Evolutionary conservation across 2,888 invertebrate species (phyloP).

Genomic region (Agelastica alni): DNA sequence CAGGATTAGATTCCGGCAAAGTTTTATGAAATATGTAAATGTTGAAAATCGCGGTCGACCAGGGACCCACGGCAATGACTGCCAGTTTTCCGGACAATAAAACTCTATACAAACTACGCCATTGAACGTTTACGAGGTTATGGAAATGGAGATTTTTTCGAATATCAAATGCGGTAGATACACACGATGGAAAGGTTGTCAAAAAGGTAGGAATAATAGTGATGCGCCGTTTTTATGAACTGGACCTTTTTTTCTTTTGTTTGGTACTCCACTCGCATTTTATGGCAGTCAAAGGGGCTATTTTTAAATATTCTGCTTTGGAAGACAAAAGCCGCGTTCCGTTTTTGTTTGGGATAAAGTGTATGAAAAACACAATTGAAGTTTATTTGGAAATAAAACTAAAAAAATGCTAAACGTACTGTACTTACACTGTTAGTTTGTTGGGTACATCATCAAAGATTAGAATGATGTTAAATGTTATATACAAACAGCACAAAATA

Average conservation of each 20-base stretch:
- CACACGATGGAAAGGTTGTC: slow-evolving; percentile 2
- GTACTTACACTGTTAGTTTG: too few species aligned
- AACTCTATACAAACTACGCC: slow-evolving; percentile 52
- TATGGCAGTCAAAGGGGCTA: slow-evolving; percentile 13
- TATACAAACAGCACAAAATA: too few species aligned
- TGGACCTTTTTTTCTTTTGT: slow-evolving; percentile 12
- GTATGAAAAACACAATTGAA: too few species aligned
- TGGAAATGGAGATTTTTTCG: slow-evolving; percentile 45
- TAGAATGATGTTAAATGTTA: too few species aligned
- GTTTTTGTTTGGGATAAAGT: too few species aligned
- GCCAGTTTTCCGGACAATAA: slow-evolving; percentile 54
- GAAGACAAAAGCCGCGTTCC: not conserved
- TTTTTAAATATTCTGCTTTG: slow-evolving; percentile 11
- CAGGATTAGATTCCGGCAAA: slow-evolving; percentile 47
- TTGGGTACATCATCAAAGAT: too few species aligned
- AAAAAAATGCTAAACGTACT: too few species aligned
- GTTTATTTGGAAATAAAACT: too few species aligned
- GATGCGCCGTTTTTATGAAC: slow-evolving; percentile 18
- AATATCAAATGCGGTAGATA: slow-evolving; percentile 17
- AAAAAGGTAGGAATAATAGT: slow-evolving; percentile 16
- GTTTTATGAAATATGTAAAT: slow-evolving; percentile 56
- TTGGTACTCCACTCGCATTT: slow-evolving; percentile 6
- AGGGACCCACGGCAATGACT: slow-evolving; percentile 35
- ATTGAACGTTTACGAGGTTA: slow-evolving; percentile 52
- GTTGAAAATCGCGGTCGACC: slow-evolving; percentile 46